A percentile compares a stretch with the other conserved stretches of the same genome.
Evolutionary conservation across 2,797 vertebrate genomes (phyloP).

Genomic region (Rhinatrema bivittatum): DNA sequence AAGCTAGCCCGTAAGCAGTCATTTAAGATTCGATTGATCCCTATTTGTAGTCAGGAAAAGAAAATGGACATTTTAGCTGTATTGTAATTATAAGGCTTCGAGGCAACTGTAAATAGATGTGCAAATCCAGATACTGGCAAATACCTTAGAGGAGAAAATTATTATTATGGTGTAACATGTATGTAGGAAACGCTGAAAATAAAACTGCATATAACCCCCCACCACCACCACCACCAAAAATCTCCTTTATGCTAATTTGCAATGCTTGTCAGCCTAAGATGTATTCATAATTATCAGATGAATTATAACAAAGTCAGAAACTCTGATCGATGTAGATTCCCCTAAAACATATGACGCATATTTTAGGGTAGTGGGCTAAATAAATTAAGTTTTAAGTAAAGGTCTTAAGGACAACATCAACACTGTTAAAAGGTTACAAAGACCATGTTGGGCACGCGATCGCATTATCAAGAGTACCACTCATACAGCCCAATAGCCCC

Average conservation of each 20-base stretch:
- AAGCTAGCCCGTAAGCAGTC: constrained; percentile 67
- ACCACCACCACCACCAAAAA: no score
- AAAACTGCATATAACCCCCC: constrained; percentile 60
- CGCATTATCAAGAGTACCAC: no score
- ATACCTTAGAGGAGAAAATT: constrained; percentile 64
- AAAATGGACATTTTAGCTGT: constrained; percentile 70
- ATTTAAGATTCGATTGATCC: constrained; percentile 82
- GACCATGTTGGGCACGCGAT: no score
- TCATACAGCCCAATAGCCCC: no score
- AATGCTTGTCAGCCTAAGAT: constrained; percentile 40
- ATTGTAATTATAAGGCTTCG: constrained; percentile 71
- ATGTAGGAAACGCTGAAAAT: constrained; percentile 62
- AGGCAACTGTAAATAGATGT: constrained; percentile 72
- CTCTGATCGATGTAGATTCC: no score
- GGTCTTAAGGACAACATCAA: no score
- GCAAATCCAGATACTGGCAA: constrained; percentile 55
- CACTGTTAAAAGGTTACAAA: no score
- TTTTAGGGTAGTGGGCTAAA: no score
- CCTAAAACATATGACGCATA: no score
- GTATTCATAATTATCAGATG: constrained; percentile 65
- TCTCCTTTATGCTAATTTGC: constrained; percentile 58
- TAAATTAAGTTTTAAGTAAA: no score
- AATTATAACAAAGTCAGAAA: constrained; percentile 43
- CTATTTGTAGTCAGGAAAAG: constrained; percentile 69
- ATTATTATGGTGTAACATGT: constrained; percentile 48